These are phyloP conservation scores for Phymanthus crucifer DNA, from an alignment of 92 coral and sea anemone species.

Conservation along the genomic window DNA sequence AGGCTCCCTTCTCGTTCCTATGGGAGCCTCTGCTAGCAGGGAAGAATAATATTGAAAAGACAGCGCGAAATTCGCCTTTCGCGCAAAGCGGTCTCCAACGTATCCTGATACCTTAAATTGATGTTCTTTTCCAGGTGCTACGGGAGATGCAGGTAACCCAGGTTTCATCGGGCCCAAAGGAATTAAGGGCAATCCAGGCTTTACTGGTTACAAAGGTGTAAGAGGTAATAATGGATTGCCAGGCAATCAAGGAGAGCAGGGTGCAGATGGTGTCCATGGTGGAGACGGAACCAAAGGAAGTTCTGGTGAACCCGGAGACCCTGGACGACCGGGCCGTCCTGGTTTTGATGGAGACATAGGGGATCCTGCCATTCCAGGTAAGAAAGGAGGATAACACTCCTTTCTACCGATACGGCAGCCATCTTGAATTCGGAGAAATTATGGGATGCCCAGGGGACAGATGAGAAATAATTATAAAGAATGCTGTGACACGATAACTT, in stretches of 20 bases:
- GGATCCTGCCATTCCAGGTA: constrained; percentile 28
- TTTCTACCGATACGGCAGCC: no score
- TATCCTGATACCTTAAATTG: no score
- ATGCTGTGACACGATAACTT: no score
- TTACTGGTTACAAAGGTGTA: background rate
- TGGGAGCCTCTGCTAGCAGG: no score
- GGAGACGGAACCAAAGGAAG: constrained; percentile 49
- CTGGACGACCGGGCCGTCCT: constrained; percentile 46
- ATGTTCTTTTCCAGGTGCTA: background rate
- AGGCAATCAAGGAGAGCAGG: constrained; percentile 29
- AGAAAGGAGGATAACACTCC: background rate
- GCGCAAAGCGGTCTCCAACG: no score
- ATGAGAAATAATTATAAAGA: no score
- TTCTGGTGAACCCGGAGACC: constrained; percentile 39
- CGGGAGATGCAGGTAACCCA: constrained; percentile 9
- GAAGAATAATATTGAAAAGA: no score
- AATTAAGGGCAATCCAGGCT: background rate
- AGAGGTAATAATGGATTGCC: constrained; percentile 21
- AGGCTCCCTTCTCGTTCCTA: no score
- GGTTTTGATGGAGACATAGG: constrained; percentile 43
- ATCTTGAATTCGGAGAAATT: no score
- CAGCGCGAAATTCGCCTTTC: no score
- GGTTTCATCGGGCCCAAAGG: constrained; percentile 32
- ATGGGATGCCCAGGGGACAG: no score
- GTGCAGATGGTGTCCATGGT: constrained; percentile 27